Percentiles rank a stretch among this genome's conserved stretches.
phyloP scores from a whole-genome alignment of 2,113 vertebrate genomes.

The Mystacornis crossleyi region DNA sequence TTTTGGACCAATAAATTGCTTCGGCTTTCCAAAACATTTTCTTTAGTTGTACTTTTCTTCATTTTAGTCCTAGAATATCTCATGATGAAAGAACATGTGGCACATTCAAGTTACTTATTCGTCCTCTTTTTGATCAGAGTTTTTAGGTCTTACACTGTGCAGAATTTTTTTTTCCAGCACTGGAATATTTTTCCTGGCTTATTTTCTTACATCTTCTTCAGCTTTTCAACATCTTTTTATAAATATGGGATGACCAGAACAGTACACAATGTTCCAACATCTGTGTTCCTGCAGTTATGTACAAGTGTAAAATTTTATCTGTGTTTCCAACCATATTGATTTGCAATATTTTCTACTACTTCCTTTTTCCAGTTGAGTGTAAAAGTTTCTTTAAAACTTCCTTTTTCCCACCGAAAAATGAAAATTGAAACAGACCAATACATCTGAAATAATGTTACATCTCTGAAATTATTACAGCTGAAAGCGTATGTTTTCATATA shows the following conservation, averaged over 20 bases:
- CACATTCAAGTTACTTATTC: background rate
- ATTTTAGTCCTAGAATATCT: background rate
- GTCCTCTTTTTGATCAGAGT: background rate
- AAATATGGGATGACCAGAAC: background rate
- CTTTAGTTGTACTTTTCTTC: background rate
- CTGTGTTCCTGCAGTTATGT: background rate
- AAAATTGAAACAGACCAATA: background rate
- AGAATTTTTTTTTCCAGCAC: background rate
- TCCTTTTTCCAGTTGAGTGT: background rate
- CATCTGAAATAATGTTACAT: background rate
- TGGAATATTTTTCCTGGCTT: background rate
- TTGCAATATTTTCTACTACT: background rate
- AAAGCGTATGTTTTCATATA: background rate
- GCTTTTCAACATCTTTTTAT: slow-evolving; percentile 18
- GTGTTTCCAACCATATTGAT: background rate
- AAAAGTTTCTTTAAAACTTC: background rate
- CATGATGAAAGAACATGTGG: background rate
- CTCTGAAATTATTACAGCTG: background rate
- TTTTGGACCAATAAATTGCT: background rate
- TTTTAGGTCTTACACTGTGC: background rate
- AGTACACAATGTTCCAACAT: background rate
- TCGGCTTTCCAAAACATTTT: background rate
- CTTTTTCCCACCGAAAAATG: background rate
- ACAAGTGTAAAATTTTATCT: background rate
- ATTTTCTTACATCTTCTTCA: background rate